Evolutionary conservation across 2,113 vertebrate species (phyloP).

Genomic region (Mobula hypostoma): DNA sequence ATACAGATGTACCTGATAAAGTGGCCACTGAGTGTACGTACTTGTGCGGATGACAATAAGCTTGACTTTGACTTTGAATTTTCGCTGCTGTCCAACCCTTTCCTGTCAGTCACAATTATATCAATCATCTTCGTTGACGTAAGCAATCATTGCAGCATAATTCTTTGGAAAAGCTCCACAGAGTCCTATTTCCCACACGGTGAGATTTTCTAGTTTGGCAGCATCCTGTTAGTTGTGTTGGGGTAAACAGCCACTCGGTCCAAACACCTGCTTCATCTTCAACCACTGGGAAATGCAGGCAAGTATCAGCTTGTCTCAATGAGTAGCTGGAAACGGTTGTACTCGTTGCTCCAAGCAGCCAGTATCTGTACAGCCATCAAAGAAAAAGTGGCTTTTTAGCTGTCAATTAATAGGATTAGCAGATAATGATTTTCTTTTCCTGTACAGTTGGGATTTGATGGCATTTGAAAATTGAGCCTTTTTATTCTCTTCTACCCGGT

Average conservation of each 20-base stretch:
- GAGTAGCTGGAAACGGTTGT: background rate
- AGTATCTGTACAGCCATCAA: conserved; percentile 6
- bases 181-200: background rate
- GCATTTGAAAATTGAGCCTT: background rate
- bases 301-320: background rate
- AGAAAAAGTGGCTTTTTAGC: background rate
- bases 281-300: background rate
- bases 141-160: too few species aligned
- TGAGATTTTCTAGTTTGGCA: background rate
- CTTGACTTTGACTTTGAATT: background rate
- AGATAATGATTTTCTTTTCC: background rate
- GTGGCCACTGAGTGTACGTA: too few species aligned
- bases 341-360: background rate
- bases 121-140: background rate
- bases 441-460: background rate
- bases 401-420: background rate
- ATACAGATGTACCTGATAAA: too few species aligned
- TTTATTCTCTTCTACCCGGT: conserved; percentile 4
- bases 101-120: background rate
- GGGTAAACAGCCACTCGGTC: conserved; percentile 15
- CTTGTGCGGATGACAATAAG: too few species aligned
- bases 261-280: conserved; percentile 9
- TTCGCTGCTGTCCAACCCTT: background rate
- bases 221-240: background rate
- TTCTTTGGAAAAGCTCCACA: background rate